These are phyloP conservation scores for Galerucella nymphaeae DNA, from an alignment of 2,888 invertebrate species.

Conservation along the genomic window DNA sequence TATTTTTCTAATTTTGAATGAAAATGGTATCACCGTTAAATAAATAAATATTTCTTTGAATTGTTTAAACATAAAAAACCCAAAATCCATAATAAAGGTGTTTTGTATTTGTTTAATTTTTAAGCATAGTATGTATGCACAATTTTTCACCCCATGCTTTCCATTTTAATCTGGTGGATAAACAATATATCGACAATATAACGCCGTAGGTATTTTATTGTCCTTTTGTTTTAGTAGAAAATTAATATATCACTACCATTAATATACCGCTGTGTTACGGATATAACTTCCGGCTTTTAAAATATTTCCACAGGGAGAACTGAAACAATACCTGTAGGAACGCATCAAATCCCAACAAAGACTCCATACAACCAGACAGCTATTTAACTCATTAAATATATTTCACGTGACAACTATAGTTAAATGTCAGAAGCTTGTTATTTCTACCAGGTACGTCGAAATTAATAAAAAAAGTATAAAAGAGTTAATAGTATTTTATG, in stretches of 20 bases:
- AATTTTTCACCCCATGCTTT: background rate
- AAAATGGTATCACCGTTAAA: too few species aligned
- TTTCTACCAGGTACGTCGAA: background rate
- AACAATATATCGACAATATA: slow-evolving; percentile 13
- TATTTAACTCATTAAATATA: background rate
- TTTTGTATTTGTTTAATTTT: too few species aligned
- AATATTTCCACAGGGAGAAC: slow-evolving; percentile 16
- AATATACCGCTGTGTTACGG: slow-evolving; percentile 43
- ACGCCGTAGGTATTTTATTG: slow-evolving; percentile 11
- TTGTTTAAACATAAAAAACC: too few species aligned
- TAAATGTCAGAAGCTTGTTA: slow-evolving; percentile 9
- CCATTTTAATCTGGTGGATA: background rate
- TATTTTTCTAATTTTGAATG: too few species aligned
- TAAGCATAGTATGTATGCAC: background rate
- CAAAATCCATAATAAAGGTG: too few species aligned
- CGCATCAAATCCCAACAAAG: slow-evolving; percentile 8
- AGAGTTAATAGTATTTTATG: too few species aligned
- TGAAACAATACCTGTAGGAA: slow-evolving; percentile 21
- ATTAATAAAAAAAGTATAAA: background rate
- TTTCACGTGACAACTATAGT: background rate
- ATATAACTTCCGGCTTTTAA: slow-evolving; percentile 49
- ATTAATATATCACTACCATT: slow-evolving; percentile 18
- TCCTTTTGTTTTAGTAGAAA: slow-evolving; percentile 16
- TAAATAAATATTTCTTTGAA: too few species aligned
- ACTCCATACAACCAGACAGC: slow-evolving; percentile 5